Evolutionary conservation across 2,888 invertebrate genomes (phyloP), one percentile per base, ranked within the genome.

Genomic region (Noctua comes): DNA sequence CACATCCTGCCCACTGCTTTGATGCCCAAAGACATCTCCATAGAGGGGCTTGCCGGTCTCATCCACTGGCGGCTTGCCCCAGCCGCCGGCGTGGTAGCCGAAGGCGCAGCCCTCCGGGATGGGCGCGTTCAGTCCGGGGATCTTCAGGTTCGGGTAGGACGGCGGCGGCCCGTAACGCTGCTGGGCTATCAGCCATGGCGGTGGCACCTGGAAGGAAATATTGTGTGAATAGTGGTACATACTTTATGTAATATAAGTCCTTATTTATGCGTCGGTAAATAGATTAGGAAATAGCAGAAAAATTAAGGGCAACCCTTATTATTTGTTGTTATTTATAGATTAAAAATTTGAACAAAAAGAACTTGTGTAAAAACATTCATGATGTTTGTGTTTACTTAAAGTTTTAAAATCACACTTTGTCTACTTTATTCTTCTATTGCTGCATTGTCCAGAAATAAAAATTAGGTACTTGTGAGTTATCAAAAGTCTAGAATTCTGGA

Each of bases 11-110:
- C 98, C 98, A 51, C 97, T 97, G 68, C 97, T 97, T 83, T 98
- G 98, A 24, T 99, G 98, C 10, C 99, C 99, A 93, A 99, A 99
- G 5, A 99, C 99, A 95, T 99, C 99, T 3, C 99, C 99, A 93
- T 99, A 99, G 1, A 99, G 96, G 0, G 99, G 99, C 93, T 99
- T 98, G 59, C 99, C 99, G 83, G 98, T 98, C 95, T 99, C 99
- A 95, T 99, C 99, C 0, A 99, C 99, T 0, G 99, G 99, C 21
- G 99, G 99, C 94, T 99, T 99, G 81, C 99, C 99, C 99, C 99
- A 99, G 46, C 99, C 99, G 62, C 99, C 99, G 0, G 99, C 99
- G 96, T 99, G 99, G 95, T 99, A 99, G 31, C 99, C 99, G 95
- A 99, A 99, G 0, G 99, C 98, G 92, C 99, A 99, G 3, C 98